These are phyloP conservation scores for Callyntrura sp. DNA, from an alignment of 2,888 invertebrate genomes.

Conservation along the genomic window DNA sequence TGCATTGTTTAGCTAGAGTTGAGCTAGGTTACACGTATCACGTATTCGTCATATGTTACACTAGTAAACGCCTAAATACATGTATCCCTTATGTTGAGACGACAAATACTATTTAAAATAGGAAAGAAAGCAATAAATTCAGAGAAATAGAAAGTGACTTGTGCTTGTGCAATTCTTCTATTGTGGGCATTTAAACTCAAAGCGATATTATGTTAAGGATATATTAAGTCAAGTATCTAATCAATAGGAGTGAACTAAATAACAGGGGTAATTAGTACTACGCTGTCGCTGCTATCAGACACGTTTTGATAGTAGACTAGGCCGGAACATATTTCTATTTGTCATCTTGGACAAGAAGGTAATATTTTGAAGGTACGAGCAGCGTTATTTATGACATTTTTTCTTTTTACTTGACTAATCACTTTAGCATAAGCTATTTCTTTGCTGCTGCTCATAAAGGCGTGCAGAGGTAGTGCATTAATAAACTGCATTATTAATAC, in stretches of 20 bases:
- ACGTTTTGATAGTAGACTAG: constrained; percentile 3
- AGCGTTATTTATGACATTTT: not conserved
- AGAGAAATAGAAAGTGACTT: constrained; percentile 54
- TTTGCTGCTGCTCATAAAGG: no score
- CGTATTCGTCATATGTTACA: not conserved
- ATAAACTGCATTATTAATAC: no score
- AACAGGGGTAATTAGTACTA: not conserved
- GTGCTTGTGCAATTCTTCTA: constrained; percentile 43
- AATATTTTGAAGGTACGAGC: constrained; percentile 15
- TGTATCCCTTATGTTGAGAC: not conserved
- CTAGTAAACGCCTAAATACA: not conserved
- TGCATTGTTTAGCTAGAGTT: constrained; percentile 1
- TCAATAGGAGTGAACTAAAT: not conserved
- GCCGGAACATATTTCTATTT: not conserved
- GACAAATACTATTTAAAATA: constrained; percentile 22
- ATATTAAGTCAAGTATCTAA: not conserved
- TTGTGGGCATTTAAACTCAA: constrained; percentile 5
- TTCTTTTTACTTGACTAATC: no score
- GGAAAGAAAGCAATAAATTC: constrained; percentile 43
- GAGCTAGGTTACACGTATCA: not conserved
- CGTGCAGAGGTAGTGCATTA: no score
- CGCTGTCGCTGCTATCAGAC: not conserved
- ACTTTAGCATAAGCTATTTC: no score
- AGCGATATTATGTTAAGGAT: not conserved
- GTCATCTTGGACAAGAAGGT: constrained; percentile 26